Base-by-base conservation (phyloP, 2,797 vertebrate genomes). In the Microcaecilia unicolor region DNA sequence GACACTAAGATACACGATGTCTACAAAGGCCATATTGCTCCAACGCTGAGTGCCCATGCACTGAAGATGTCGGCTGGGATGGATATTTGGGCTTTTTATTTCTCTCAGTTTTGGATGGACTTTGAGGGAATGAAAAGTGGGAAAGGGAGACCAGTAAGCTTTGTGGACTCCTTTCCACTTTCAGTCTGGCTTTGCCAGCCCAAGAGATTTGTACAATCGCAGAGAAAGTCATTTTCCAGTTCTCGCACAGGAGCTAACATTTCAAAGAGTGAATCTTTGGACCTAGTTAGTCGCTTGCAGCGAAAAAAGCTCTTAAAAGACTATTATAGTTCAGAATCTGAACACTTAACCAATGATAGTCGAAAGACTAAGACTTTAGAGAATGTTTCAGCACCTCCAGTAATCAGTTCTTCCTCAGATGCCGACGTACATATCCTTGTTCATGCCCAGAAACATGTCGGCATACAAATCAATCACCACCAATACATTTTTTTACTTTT, bases 101-200 rank as follows among this genome's bases (percentile, higher is more conserved):
- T 93, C 58, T 83, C 93, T 18, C 96, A 99, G 52, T 98, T 99
- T 72, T 99, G 96, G 96, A 78, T 96, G 49, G 96, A 99, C 77
- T 99, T 89, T 0, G 96, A 98, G 70, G 90, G 91, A 40, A 82
- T 67, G 1, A 87, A 78, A 15, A 88, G 86, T 18, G 89, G 89
- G 9, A 92, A 88, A 42, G 92, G 92, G 7, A 72, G 95, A 4
- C 95, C 94, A 1, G 9, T 97, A 58, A 90, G 78, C 28, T 99
- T 96, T 28, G 84, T 99, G 25, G 96, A 99, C 55, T 89, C 96
- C 8, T 98, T 99, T 47, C 96, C 96, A 0, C 85, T 99, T 31
- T 89, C 90, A 0, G 21, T 97, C 55, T 99, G 96, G 96, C 85
- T 91, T 15, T 93, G 92, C 65, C 89, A 94, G 59, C 94, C 96